Base-by-base conservation (phyloP, 2,113 vertebrate species). In the Collichthys lucidus region DNA sequence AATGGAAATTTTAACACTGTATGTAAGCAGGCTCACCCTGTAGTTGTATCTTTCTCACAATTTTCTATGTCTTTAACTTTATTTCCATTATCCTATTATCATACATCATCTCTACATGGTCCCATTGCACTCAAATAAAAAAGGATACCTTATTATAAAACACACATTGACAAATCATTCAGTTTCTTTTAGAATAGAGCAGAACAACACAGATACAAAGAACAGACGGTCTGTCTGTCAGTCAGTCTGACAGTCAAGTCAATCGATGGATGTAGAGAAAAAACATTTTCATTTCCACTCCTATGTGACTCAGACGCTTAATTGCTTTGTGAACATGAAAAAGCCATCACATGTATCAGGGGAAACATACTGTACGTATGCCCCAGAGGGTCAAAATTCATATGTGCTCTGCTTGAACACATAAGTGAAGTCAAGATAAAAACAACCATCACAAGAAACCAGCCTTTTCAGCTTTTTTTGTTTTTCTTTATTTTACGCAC, bases 161-260 rank as follows among this genome's bases (percentile, higher is more conserved):
- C 86, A 88, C 93, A 95, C 90, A 84, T 70, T 92, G 94, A 97
- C 96, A 89, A 95, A 96, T 96, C 96, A 94, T 96, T 95, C 94
- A 88, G 90, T 94, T 93, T 94, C 92, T 94, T 96, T 89, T 96
- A 90, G 89, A 94, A 92, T 91, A 96, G 93, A 95, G 95, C 95
- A 95, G 86, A 95, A 94, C 94, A 93, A 95, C 96, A 97, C 96
- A 92, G 95, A 96, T 96, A 98, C 96, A 96, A 94, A 94, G 91
- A 95, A 95, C 95, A 86, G 80, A 84, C 61, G 71, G 73, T 84
- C 78, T 24, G 92, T 74, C 79, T 90, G 93, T 93, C 80, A 91
- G 93, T 93, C 93, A 35, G 78, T 75, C 82, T 70, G 80, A 35
- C 93, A 96, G 91, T 96, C 94, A 92, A 94, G 80, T 68, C 70